A percentile compares a stretch with the other conserved stretches of the same genome.
phyloP scores from a whole-genome alignment of 2,113 vertebrate species.

The Progne subis region DNA sequence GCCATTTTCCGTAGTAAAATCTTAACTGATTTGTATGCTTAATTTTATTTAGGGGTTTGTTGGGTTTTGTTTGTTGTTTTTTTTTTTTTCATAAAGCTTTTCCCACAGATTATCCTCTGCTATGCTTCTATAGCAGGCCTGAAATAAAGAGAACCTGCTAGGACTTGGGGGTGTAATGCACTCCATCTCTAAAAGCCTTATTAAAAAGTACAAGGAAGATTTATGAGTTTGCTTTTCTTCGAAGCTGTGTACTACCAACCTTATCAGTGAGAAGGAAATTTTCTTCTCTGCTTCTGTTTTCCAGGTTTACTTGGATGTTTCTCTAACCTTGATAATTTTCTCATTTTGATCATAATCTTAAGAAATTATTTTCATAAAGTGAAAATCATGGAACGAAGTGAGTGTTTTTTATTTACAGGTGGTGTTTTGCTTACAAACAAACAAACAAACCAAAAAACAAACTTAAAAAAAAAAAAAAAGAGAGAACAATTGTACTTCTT shows the following conservation, averaged over 20 bases:
- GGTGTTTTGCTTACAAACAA: neutral
- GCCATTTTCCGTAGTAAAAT: neutral
- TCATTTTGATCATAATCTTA: neutral
- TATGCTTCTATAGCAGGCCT: neutral
- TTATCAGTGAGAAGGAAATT: neutral
- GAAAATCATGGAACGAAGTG: neutral
- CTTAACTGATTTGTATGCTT: neutral
- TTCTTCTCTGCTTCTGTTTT: neutral
- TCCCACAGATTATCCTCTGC: neutral
- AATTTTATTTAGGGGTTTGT: neutral
- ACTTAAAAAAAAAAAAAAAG: neutral
- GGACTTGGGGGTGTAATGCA: accelerated
- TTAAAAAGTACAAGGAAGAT: neutral
- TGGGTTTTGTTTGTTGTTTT: accelerated
- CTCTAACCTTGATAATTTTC: neutral
- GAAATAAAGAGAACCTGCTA: neutral
- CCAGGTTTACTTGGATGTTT: neutral
- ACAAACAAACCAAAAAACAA: neutral
- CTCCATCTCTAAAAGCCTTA: neutral
- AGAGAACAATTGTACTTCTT: neutral
- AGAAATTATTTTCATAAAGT: neutral
- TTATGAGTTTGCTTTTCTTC: neutral
- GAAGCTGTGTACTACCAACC: neutral
- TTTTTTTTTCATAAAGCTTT: neutral
- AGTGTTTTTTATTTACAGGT: neutral